Base-by-base conservation (phyloP, 2,113 vertebrate species). In the Heterotis niloticus region DNA sequence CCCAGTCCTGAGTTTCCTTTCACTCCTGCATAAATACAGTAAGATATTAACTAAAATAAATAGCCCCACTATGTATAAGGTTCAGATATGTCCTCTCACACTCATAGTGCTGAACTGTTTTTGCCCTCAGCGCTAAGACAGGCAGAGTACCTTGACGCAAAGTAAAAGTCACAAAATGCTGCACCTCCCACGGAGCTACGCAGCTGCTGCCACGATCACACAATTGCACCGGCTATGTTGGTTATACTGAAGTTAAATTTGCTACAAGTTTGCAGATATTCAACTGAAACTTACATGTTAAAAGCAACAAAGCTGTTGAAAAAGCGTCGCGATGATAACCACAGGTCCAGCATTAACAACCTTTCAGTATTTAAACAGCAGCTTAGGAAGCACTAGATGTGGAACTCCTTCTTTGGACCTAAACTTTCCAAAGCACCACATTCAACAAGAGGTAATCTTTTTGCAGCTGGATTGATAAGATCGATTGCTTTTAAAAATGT, bases 21-120 rank as follows among this genome's bases (percentile, higher is more conserved):
- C 73, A 80, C 64, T 69, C 54, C 51, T 67, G 51, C 56, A 62
- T 76, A 76, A 80, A 80, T 80, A 80, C 69, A 68, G 34, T 4
- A 24, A 23, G 17, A 67, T 75, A 80, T 66, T 68, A 54, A 80
- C 69, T 76, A 56, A 68, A 76, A 80, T 80, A 80, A 80, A 80
- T 76, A 80, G 60, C 51, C 26, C 57, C 54, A 54, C 29, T 64
- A 34, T 74, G 67, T 17, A 34, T 64, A 74, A 60, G 79, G 23
- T 44, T 67, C 23, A 29, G 64, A 80, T 68, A 76, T 68, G 64
- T 52, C 23, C 70, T 51, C 44, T 29, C 51, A 52, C 65, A 34
- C 56, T 67, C 60, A 79, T 62, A 59, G 71, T 79, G 60, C 69
- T 65, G 18, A 67, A 78, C 18, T 60, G 23, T 60, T 24, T 75